Percentiles rank a stretch among this genome's conserved stretches.
phyloP scores from a whole-genome alignment of 2,797 vertebrate genomes.

The Lophius americanus region DNA sequence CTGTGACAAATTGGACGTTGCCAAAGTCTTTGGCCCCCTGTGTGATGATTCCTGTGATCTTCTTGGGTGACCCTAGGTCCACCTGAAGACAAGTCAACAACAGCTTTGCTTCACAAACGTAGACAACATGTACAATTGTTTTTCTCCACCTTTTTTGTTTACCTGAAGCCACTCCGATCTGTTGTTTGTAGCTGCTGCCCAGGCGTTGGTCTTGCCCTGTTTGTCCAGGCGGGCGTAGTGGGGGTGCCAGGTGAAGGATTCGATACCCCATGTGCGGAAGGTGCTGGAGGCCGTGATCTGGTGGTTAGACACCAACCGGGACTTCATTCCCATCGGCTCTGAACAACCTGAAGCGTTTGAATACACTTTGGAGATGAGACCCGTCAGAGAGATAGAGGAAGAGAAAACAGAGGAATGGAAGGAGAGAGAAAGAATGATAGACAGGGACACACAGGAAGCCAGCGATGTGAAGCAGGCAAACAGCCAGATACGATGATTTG shows the following conservation, averaged over 20 bases:
- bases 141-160: neutral
- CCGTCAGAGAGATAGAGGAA: slow-evolving; percentile 25
- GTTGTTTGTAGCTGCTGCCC: slow-evolving; percentile 85
- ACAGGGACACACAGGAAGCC: slow-evolving; percentile 51
- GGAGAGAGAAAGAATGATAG: slow-evolving; percentile 57
- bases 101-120: neutral
- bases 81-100: slow-evolving; percentile 78
- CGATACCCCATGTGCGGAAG: slow-evolving; percentile 92
- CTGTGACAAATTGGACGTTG: slow-evolving; percentile 89
- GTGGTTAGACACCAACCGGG: slow-evolving; percentile 83
- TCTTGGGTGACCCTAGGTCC: slow-evolving; percentile 85
- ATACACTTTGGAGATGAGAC: slow-evolving; percentile 80
- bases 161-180: slow-evolving; percentile 95
- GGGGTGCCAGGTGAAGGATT: slow-evolving; percentile 90
- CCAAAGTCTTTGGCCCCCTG: slow-evolving; percentile 98
- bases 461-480: slow-evolving; percentile 32
- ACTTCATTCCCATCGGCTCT: slow-evolving; percentile 93
- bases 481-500: neutral
- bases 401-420: slow-evolving; percentile 42
- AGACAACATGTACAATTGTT: neutral
- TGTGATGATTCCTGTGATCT: slow-evolving; percentile 90
- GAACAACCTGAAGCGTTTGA: slow-evolving; percentile 94
- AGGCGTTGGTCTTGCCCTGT: slow-evolving; percentile 95
- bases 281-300: slow-evolving; percentile 92
- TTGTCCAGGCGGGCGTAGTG: slow-evolving; percentile 92